Evolutionary conservation across 2,888 invertebrate genomes (phyloP), one percentile per base, ranked within the genome.

Genomic region (Nasonovia ribisnigri): DNA sequence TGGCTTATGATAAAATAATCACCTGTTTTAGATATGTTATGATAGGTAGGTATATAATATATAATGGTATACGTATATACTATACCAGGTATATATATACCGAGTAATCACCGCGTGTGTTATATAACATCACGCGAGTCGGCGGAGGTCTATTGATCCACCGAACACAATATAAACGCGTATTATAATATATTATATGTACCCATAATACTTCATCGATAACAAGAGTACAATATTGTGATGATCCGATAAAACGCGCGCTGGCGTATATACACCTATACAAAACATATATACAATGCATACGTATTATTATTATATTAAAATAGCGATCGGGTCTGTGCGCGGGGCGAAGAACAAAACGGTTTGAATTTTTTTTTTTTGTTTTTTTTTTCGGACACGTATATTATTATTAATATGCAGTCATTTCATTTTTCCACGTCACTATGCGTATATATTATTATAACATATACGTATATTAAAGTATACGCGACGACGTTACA

Each of bases 141-240:
- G 51, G n/a, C 67, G 42, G 16, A 48, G 48, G 16, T 48, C 67
- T 36, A 88, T 88, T 42, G 92, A 92, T 92, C 88, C n/a, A 10
- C 88, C 29, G 11, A 77, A 88, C 51, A 88, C 51, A 92, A 77
- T 77, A 36, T 36, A 77, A 77, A 67, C 92, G 60, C 57, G 46
- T 46, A 67, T 11, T 20, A 67, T 67, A 20, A 16, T 67, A 36
- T 67, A 67, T 29, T 29, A 29, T 60, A n/a, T n/a, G n/a, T 60
- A 60, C n/a, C 36, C 20, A 42, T n/a, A 24, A 42, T 60, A 77
- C n/a, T 77, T 77, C 6, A 77, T 92, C 88, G 88, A 92, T 92
- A 92, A 92, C 88, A 16, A 92, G 92, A 67, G 92, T 67, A 92
- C 48, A 92, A 92, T 92, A 92, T 86, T 67, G 67, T 51, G 92